phyloP scores from a whole-genome alignment of 2,797 vertebrate species.

The Crocidura indochinensis region DNA sequence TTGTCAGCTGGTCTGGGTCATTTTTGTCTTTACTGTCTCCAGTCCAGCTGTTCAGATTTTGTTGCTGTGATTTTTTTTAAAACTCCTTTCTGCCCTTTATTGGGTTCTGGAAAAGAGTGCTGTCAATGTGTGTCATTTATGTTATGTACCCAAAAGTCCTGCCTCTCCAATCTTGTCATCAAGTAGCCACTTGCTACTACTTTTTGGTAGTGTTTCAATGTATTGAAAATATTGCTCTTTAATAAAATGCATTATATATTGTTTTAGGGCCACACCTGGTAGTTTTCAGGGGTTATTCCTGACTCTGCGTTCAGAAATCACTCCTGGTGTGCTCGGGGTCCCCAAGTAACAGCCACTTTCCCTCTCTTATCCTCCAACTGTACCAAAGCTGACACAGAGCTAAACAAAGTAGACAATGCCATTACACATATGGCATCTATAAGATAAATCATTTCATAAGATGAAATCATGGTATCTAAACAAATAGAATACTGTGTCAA shows the following conservation, averaged over 20 bases:
- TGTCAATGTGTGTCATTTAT: background rate
- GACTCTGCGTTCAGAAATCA: no score
- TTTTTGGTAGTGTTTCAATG: slow-evolving; percentile 15
- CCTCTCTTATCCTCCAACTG: background rate
- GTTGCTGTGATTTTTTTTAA: background rate
- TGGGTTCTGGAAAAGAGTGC: slow-evolving; percentile 49
- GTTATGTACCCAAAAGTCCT: background rate
- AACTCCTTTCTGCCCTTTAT: background rate
- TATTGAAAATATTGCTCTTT: background rate
- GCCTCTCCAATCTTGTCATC: no score
- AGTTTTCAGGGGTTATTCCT: no score
- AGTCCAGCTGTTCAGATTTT: slow-evolving; percentile 11
- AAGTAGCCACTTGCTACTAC: background rate
- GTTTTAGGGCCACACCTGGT: no score
- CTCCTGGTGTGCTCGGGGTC: no score
- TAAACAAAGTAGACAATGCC: no score
- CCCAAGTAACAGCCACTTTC: background rate
- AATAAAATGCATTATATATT: background rate
- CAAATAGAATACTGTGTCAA: no score
- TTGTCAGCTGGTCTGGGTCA: background rate
- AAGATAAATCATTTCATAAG: no score
- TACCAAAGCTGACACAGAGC: no score
- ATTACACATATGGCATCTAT: no score
- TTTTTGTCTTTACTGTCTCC: background rate
- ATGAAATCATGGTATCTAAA: no score